Evolutionary conservation across 2,113 vertebrate genomes (phyloP).

Genomic region (Pedetes capensis): DNA sequence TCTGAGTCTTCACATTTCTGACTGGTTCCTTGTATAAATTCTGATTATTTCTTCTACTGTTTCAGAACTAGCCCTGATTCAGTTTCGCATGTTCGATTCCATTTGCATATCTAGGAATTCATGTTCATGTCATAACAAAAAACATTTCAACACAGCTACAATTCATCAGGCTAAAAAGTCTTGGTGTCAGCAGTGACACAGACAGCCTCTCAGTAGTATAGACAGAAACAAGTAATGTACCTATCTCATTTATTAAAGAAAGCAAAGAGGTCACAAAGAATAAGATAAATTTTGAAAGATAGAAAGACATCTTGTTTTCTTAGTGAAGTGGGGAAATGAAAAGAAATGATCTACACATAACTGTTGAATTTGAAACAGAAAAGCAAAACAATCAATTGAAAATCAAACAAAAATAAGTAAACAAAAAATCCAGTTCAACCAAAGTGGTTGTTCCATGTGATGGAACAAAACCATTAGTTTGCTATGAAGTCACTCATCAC

Average conservation of each 20-base stretch:
- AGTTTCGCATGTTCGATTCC: not conserved
- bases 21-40: conserved; percentile 27
- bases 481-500: not conserved
- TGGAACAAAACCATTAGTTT: not conserved
- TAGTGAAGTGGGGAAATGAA: not conserved
- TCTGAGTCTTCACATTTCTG: not conserved
- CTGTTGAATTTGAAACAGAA: conserved; percentile 7
- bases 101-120: conserved; percentile 41
- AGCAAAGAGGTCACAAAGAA: conserved; percentile 19
- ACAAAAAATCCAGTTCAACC: not conserved
- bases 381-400: not conserved
- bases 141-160: conserved; percentile 43
- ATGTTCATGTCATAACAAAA: conserved; percentile 48
- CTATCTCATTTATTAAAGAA: conserved; percentile 32
- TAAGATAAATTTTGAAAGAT: conserved; percentile 18
- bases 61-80: conserved; percentile 12
- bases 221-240: conserved; percentile 38
- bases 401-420: not conserved
- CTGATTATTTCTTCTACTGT: not conserved
- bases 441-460: not conserved
- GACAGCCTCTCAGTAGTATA: not conserved
- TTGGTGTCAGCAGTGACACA: conserved; percentile 25
- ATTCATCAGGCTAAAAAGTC: conserved; percentile 28
- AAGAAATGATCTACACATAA: not conserved
- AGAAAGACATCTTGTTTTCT: conserved; percentile 50